These are phyloP conservation scores for Rhinichthys klamathensis DNA, from an alignment of 2,113 vertebrate species.

Conservation along the genomic window DNA sequence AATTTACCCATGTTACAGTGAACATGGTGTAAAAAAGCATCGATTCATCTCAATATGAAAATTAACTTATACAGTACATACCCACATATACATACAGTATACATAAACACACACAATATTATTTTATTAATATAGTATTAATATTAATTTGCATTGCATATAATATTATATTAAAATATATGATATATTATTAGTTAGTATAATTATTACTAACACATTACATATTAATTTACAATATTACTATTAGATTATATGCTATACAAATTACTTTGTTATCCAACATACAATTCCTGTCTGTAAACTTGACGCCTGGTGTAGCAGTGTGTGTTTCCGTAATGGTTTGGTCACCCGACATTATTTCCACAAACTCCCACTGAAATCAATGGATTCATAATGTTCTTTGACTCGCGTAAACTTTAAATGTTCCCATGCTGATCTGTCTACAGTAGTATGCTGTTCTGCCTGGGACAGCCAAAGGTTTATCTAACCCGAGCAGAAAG, in stretches of 20 bases:
- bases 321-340: not conserved
- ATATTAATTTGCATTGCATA: no score
- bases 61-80: not conserved
- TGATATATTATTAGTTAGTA: no score
- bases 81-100: not conserved
- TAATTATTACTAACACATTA: no score
- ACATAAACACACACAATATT: conserved; percentile 9
- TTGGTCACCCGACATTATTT: not conserved
- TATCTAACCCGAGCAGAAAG: conserved; percentile 1
- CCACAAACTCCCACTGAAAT: not conserved
- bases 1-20: no score
- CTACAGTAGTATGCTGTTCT: not conserved
- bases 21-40: no score
- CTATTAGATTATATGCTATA: not conserved
- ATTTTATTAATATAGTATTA: not conserved
- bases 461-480: conserved; percentile 3
- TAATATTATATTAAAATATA: no score
- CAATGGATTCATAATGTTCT: not conserved
- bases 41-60: not conserved
- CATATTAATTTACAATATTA: not conserved
- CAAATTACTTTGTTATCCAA: not conserved
- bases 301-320: not conserved
- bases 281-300: not conserved
- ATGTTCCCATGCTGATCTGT: not conserved
- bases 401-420: not conserved